Evolutionary conservation across 2,797 vertebrate genomes (phyloP), one percentile per base, ranked within the genome.

Genomic region (Hydrocynus forskahlii): DNA sequence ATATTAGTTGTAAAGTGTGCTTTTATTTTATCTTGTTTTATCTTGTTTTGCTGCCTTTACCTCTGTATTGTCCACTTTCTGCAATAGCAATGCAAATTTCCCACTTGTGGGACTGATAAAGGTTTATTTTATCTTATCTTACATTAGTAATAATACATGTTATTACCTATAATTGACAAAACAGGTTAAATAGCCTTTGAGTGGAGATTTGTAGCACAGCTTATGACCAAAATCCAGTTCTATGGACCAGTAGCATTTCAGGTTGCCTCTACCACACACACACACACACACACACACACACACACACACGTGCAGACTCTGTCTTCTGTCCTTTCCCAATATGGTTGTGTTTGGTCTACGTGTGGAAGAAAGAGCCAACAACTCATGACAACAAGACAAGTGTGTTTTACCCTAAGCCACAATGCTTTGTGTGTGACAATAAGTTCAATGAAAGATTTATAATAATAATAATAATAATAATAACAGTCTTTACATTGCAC

Each of bases 321-420:
- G 50, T 55, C 23, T 48, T 60, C 19, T 45, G 55, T 14, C 38
- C 52, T 38, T 23, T 81, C 63, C 79, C 64, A 17, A 70, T 75
- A 75, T 81, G 71, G 79, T 55, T 38, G 35, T 75, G 70, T 84
- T 81, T 81, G 76, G 25, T 72, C 55, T 78, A n/a, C 16, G n/a
- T 16, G 66, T 52, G 45, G 55, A 71, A 55, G 72, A 60, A 66
- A 7, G 12, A 45, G 48, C 13, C 25, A 50, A 40, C 48, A 12
- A 23, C 19, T 21, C 19, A 21, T 13, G 21, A 45, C 55, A 35
- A 52, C 21, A 52, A 55, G 14, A 17, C 29, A 13, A 17, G 63
- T 38, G 14, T 72, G 50, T 66, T 75, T 55, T 76, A 76, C 81
- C 76, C 78, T 82, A 88, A 86, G 83, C 69, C 82, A 80, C 81